phyloP scores from a whole-genome alignment of 2,888 invertebrate species.

The Hydroisotoma schaefferi region DNA sequence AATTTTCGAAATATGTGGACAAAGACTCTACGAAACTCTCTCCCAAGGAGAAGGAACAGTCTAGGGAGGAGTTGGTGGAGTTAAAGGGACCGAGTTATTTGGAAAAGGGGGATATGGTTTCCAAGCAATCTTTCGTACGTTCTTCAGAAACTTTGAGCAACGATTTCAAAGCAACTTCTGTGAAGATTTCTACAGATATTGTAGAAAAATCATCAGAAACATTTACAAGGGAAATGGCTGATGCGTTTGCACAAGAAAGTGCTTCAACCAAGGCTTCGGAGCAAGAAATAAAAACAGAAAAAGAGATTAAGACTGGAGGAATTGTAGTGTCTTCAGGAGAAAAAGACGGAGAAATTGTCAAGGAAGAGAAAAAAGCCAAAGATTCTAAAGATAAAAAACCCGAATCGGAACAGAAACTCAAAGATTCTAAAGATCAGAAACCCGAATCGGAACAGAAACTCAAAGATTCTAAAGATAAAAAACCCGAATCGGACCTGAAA shows the following conservation, averaged over 20 bases:
- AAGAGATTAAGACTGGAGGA: neutral
- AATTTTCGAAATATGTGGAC: too few species aligned
- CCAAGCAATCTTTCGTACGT: too few species aligned
- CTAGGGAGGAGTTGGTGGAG: constrained; percentile 69
- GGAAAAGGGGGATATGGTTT: too few species aligned
- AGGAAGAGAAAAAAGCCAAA: neutral
- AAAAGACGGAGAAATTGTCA: neutral
- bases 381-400: neutral
- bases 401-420: too few species aligned
- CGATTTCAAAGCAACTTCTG: too few species aligned
- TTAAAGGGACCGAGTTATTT: constrained; percentile 66
- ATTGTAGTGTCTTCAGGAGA: too few species aligned
- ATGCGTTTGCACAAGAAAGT: neutral
- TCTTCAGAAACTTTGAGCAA: too few species aligned
- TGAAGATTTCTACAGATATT: constrained; percentile 1
- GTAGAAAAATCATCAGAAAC: too few species aligned
- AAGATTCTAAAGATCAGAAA: too few species aligned
- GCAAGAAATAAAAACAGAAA: neutral
- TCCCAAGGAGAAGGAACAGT: constrained; percentile 34
- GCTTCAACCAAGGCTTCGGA: neutral
- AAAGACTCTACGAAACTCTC: constrained; percentile 27
- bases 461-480: too few species aligned
- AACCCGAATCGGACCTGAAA: too few species aligned
- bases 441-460: too few species aligned
- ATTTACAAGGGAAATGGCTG: neutral